Conservation (phyloP, 2,113 vertebrate species). For the Zosterops pallidus region DNA sequence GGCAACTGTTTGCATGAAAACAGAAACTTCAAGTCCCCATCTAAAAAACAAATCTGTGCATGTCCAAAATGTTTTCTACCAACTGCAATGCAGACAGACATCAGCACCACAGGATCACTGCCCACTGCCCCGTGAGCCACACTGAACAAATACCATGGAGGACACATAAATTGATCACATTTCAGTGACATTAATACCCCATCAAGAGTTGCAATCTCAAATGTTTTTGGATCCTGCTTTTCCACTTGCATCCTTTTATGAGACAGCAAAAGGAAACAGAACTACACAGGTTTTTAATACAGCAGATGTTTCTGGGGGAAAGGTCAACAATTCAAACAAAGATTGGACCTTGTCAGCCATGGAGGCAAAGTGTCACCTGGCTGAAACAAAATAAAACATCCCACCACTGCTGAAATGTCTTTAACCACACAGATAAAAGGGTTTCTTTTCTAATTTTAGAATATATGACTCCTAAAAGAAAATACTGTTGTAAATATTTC, state of each 20-base stretch:
- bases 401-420: background rate
- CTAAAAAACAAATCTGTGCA: accelerated
- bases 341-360: background rate
- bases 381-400: background rate
- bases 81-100: background rate
- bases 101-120: background rate
- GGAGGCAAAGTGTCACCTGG: background rate
- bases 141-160: background rate
- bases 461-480: background rate
- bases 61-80: background rate
- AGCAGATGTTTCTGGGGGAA: background rate
- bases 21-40: background rate
- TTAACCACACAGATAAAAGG: background rate
- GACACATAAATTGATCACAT: background rate
- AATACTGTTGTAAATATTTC: background rate
- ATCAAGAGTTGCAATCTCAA: background rate
- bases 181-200: background rate
- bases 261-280: background rate
- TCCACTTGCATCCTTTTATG: background rate
- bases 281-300: background rate
- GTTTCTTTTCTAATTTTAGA: background rate
- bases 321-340: background rate
- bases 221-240: background rate
- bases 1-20: background rate
- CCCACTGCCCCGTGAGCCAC: background rate